phyloP scores from a whole-genome alignment of 2,797 vertebrate species.

The Thripadectes ignobilis region DNA sequence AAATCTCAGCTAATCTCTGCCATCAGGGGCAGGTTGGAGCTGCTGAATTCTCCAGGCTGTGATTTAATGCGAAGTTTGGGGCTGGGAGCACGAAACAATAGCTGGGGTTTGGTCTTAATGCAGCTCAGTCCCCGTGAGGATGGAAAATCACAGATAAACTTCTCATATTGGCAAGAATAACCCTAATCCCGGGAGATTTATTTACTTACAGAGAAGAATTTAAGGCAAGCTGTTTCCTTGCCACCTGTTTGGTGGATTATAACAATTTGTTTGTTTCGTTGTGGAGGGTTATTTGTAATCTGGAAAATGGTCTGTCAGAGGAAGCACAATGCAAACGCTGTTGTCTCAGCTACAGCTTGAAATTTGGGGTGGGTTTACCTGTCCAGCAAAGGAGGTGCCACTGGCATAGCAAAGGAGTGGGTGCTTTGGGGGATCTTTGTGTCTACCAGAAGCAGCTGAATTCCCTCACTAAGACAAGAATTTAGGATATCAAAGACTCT shows the following conservation, averaged over 20 bases:
- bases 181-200: neutral
- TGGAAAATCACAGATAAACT: slow-evolving; percentile 9
- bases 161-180: neutral
- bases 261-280: neutral
- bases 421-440: neutral
- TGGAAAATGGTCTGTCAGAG: neutral
- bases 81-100: neutral
- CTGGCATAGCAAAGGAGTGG: neutral
- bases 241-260: neutral
- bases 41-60: neutral
- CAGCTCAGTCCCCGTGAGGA: neutral
- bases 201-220: neutral
- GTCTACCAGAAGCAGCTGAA: neutral
- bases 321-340: neutral
- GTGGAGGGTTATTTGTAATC: neutral
- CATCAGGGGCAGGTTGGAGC: neutral
- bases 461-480: neutral
- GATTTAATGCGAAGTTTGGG: neutral
- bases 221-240: neutral
- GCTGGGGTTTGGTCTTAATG: neutral
- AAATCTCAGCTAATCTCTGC: neutral
- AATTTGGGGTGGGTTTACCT: neutral
- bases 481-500: neutral
- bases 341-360: neutral
- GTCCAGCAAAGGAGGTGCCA: neutral